phyloP scores from a whole-genome alignment of 2,888 invertebrate species.

The Lasiommata megera region DNA sequence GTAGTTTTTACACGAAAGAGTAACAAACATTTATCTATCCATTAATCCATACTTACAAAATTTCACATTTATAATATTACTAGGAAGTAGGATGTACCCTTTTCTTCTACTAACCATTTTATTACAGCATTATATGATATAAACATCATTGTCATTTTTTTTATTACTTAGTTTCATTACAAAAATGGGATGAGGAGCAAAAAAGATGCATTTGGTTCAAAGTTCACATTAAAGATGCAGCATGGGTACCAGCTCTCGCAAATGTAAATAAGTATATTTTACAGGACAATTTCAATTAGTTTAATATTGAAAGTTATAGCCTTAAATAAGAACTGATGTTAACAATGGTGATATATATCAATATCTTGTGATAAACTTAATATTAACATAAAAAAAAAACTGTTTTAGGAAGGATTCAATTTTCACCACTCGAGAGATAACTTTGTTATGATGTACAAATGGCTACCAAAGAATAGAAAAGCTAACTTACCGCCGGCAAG shows the following conservation, averaged over 20 bases:
- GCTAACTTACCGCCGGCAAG: constrained; percentile 88
- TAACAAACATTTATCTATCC: no score
- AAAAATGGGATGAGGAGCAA: constrained; percentile 83
- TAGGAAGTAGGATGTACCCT: no score
- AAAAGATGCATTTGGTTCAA: constrained; percentile 91
- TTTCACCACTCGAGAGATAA: constrained; percentile 93
- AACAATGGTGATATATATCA: no score
- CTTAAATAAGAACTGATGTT: no score
- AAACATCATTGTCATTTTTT: neutral
- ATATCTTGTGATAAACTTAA: neutral
- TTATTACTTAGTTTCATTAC: constrained; percentile 83
- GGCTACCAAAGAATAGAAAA: constrained; percentile 84
- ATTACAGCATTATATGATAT: no score
- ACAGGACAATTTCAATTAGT: neutral
- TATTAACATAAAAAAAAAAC: neutral
- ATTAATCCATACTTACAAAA: no score
- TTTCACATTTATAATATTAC: no score
- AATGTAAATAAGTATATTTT: constrained; percentile 69
- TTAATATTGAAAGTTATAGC: no score
- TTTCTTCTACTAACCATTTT: no score
- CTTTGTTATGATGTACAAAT: constrained; percentile 90
- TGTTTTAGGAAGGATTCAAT: constrained; percentile 86
- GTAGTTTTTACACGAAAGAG: no score
- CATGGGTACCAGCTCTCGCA: constrained; percentile 88
- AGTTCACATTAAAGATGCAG: constrained; percentile 85